Evolutionary conservation across 2,888 invertebrate species (phyloP).

Genomic region (Diogma glabrata): DNA sequence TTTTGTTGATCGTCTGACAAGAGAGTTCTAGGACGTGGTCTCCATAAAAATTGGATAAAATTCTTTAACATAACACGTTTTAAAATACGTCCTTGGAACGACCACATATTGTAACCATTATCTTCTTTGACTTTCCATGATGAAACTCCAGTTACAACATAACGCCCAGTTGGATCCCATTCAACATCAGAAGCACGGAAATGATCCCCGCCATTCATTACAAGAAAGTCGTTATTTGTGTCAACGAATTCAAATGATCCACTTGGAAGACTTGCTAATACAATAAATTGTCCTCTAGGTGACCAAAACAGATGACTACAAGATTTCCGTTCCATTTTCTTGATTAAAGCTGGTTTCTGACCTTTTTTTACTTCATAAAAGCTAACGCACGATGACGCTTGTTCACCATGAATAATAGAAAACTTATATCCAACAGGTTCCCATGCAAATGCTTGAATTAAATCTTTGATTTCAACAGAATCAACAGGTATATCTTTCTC

Average conservation of each 20-base stretch:
- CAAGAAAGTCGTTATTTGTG: slow-evolving; percentile 82
- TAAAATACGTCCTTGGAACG: slow-evolving; percentile 77
- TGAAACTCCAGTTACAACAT: slow-evolving; percentile 89
- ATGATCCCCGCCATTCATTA: slow-evolving; percentile 91
- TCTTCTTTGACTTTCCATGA: slow-evolving; percentile 93
- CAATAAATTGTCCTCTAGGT: slow-evolving; percentile 89
- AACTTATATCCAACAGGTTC: slow-evolving; percentile 95
- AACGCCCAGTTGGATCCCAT: slow-evolving; percentile 99
- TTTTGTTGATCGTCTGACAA: slow-evolving; percentile 76
- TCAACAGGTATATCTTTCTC: slow-evolving; percentile 97
- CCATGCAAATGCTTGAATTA: slow-evolving; percentile 93
- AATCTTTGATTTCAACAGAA: slow-evolving; percentile 89
- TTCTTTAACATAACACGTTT: slow-evolving; percentile 76
- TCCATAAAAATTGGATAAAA: slow-evolving; percentile 92
- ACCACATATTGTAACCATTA: slow-evolving; percentile 92
- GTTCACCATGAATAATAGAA: slow-evolving; percentile 91
- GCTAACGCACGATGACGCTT: slow-evolving; percentile 65
- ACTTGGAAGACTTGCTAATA: slow-evolving; percentile 78
- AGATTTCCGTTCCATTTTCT: slow-evolving; percentile 77
- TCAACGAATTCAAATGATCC: slow-evolving; percentile 93
- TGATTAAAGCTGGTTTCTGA: slow-evolving; percentile 75
- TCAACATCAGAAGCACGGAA: slow-evolving; percentile 90
- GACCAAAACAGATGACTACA: slow-evolving; percentile 95
- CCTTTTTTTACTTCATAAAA: slow-evolving; percentile 89
- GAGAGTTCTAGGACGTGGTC: slow-evolving; percentile 83